Evolutionary conservation across 1,140 invertebrate genomes (phyloP).

Genomic region (Lasaia peninsularis): DNA sequence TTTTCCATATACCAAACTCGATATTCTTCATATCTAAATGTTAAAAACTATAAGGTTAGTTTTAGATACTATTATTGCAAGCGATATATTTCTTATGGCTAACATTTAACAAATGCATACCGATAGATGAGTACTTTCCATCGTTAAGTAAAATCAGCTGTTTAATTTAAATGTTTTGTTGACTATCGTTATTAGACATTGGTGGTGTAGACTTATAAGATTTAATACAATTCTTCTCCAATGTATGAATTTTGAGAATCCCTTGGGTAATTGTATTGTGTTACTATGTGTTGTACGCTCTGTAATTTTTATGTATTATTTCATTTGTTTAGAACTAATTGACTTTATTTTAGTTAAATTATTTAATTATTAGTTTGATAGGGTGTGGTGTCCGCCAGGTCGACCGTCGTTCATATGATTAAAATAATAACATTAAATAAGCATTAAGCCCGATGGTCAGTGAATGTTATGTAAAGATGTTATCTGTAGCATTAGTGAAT

Average conservation of each 20-base stretch:
- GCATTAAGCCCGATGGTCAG: neutral
- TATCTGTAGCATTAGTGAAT: neutral
- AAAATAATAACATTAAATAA: slow-evolving; percentile 1
- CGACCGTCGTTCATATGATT: neutral
- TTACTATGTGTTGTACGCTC: slow-evolving; percentile 4
- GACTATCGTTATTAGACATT: neutral
- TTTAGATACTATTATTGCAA: too few species aligned
- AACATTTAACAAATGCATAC: too few species aligned
- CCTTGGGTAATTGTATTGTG: slow-evolving; percentile 2
- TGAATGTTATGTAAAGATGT: neutral
- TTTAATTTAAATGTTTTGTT: neutral
- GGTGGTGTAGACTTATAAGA: slow-evolving; percentile 6
- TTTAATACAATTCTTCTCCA: neutral
- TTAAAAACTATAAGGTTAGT: too few species aligned
- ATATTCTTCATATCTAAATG: too few species aligned
- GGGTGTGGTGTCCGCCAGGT: neutral
- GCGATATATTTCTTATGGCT: too few species aligned
- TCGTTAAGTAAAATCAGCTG: neutral
- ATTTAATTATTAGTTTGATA: slow-evolving; percentile 31
- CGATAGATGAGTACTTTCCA: neutral
- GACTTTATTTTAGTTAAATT: slow-evolving; percentile 37
- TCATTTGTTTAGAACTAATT: slow-evolving; percentile 28
- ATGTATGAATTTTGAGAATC: neutral
- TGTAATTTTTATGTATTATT: slow-evolving; percentile 14
- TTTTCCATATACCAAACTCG: too few species aligned